These are phyloP conservation scores for Stichodactyla mertensii DNA, from an alignment of 64 coral and sea anemone genomes.

Conservation along the genomic window DNA sequence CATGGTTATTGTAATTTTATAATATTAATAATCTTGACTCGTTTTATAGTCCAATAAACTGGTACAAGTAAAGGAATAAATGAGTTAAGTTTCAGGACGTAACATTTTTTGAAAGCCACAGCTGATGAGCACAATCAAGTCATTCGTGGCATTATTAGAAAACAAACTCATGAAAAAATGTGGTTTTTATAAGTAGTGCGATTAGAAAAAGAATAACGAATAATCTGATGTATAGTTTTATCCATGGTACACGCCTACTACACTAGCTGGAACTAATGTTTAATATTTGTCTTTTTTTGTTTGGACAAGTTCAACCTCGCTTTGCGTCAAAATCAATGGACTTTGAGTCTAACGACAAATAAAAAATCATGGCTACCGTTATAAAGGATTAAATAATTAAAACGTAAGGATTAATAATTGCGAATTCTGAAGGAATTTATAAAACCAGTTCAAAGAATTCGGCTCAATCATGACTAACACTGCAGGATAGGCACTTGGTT, in stretches of 20 bases:
- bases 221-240: not conserved
- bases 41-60: no score
- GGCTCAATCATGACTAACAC: not conserved
- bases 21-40: no score
- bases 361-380: not conserved
- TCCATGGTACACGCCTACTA: slow-evolving; percentile 3
- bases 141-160: not conserved
- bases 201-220: not conserved
- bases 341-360: not conserved
- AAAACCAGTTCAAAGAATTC: not conserved
- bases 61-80: not conserved
- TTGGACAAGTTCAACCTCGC: not conserved
- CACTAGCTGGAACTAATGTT: not conserved
- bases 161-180: not conserved
- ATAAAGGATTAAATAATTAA: slow-evolving; percentile 4
- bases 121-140: not conserved
- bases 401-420: not conserved
- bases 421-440: not conserved
- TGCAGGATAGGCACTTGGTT: not conserved
- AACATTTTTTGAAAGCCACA: not conserved
- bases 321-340: not conserved
- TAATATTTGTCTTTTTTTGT: not conserved
- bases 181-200: not conserved
- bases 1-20: no score
- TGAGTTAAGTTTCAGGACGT: not conserved